Conservation (phyloP, 64 coral and sea anemone genomes). For the Pocillopora damicornis region DNA sequence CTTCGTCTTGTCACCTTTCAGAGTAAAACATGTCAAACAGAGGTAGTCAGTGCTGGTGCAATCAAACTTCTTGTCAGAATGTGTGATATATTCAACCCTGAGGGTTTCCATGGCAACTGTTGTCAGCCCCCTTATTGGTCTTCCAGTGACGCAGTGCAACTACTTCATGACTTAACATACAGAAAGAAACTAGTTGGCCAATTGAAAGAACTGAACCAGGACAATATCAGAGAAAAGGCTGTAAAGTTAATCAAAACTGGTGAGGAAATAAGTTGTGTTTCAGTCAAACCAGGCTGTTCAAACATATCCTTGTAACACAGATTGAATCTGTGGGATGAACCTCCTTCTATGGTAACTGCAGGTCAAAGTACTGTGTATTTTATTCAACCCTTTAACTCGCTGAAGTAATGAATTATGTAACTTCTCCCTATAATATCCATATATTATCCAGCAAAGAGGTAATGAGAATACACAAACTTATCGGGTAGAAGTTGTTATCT, state of each 20-base stretch:
- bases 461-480: too few relatives aligned
- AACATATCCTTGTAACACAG: too few relatives aligned
- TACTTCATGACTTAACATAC: constrained; percentile 42
- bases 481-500: too few relatives aligned
- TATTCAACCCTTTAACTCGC: too few relatives aligned
- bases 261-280: not conserved
- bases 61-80: constrained; percentile 47
- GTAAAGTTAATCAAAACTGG: constrained; percentile 16
- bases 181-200: constrained; percentile 51
- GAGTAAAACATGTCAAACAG: constrained; percentile 39
- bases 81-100: constrained; percentile 49
- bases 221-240: constrained; percentile 17
- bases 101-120: constrained; percentile 50
- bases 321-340: too few relatives aligned
- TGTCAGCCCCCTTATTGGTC: constrained; percentile 5
- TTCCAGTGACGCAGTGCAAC: constrained; percentile 10
- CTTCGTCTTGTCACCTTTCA: constrained; percentile 33
- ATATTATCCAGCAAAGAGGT: too few relatives aligned
- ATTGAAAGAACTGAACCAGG: constrained; percentile 21
- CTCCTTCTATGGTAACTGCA: too few relatives aligned
- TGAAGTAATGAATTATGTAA: too few relatives aligned
- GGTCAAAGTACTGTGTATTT: too few relatives aligned
- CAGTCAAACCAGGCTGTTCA: too few relatives aligned
- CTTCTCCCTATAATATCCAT: too few relatives aligned
- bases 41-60: constrained; percentile 42